Base-by-base conservation (phyloP, 2,888 invertebrate species). In the Isotomurus palustris region DNA sequence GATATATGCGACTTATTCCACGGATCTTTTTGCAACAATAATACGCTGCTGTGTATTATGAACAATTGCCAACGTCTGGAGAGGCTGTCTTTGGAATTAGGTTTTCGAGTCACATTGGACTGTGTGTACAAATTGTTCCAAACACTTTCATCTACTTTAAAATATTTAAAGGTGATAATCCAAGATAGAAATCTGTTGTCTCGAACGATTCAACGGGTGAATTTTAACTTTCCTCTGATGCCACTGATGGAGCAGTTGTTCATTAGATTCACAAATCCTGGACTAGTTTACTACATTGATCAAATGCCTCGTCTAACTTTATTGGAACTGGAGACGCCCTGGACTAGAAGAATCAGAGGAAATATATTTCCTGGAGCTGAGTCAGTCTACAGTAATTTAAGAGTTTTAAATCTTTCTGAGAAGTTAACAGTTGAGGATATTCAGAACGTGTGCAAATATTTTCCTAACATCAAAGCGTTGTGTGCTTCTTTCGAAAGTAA, bases 181-280 rank as follows among this genome's bases (percentile, higher is more conserved):
- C 64, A 65, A 47, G 64, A 65, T 17, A 56, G 58, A 24, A 59
- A 55, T 29, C 43, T 65, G 14, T 49, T 65, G 17, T 59, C 62
- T 2, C 53, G 64, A 35, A 51, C 56, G 29, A 19, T 60, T 22
- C 53, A 56, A 8, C 38, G 41, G n/a, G 56, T 56, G 19, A 52
- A 65, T 24, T 60, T 62, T 19, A 28, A 43, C n/a, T 62, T 65
- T 35, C 64, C 64, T n/a, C 35, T 40, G 17, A 65, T 65, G 64
- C 21, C 6, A 2, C 53, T 52, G 32, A 24, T 65, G 19, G 55
- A 55, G 32, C 22, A 27, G 4, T 24, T 65, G 3, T 60, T 54
- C 21, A 52, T 65, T 32, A 41, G 64, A 2, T 65, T 52, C 49
- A 41, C 59, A 8, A 65, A 62, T 44, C 59, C 64, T 0, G 64